These are phyloP conservation scores for Anthoptus insignis DNA, from an alignment of 2,888 invertebrate species.

Conservation along the genomic window DNA sequence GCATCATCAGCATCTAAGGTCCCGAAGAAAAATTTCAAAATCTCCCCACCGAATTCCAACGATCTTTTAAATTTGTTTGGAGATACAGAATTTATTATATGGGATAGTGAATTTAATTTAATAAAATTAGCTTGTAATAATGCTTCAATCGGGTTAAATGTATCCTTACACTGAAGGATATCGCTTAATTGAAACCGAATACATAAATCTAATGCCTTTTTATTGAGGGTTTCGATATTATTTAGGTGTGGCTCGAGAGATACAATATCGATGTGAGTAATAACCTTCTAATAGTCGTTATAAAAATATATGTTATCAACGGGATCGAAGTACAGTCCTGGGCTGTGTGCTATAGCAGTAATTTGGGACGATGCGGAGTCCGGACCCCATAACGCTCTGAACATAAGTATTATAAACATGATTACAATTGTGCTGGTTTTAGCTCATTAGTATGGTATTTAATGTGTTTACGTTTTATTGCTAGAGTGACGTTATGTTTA, in stretches of 20 bases:
- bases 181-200: slow-evolving; percentile 15
- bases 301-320: slow-evolving; percentile 14
- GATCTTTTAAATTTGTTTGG: slow-evolving; percentile 29
- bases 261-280: slow-evolving; percentile 5
- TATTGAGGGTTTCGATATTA: slow-evolving; percentile 20
- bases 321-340: slow-evolving; percentile 29
- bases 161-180: slow-evolving; percentile 37
- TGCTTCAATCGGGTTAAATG: slow-evolving; percentile 37
- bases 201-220: slow-evolving; percentile 1
- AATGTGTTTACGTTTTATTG: slow-evolving; percentile 12
- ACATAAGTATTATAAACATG: background rate
- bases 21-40: slow-evolving; percentile 46
- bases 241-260: slow-evolving; percentile 33
- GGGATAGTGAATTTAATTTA: slow-evolving; percentile 31
- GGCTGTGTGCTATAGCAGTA: slow-evolving; percentile 20
- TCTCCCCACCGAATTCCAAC: slow-evolving; percentile 45
- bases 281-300: slow-evolving; percentile 27
- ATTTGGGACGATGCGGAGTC: background rate
- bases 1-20: slow-evolving; percentile 50
- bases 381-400: background rate
- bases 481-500: slow-evolving; percentile 25
- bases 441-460: slow-evolving; percentile 28
- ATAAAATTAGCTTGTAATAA: slow-evolving; percentile 22
- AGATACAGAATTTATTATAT: slow-evolving; percentile 9
- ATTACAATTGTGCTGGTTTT: slow-evolving; percentile 27